Base-by-base conservation (phyloP, 2,113 vertebrate genomes). In the Dendropsophus ebraccatus region DNA sequence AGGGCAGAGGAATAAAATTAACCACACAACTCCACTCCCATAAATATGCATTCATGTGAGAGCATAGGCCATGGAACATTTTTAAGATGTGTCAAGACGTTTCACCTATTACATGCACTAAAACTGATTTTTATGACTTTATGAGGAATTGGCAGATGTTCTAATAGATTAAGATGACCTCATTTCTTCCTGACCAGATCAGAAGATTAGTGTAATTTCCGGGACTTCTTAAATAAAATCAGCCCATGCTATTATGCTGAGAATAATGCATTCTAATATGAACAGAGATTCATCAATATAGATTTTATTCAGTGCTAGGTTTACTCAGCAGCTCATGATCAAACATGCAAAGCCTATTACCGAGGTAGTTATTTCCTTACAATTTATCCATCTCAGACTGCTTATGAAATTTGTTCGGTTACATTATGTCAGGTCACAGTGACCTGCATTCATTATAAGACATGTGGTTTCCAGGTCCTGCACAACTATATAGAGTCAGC, bases 181-280 rank as follows among this genome's bases (percentile, higher is more conserved):
- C 19, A 86, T 89, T 89, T 90, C 58, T 86, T 88, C 87, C 80
- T 88, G 2, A 74, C 4, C 49, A 69, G 14, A 87, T 86, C 60
- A 87, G 37, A 77, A 89, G 58, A 87, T 87, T 88, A 89, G 56
- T 88, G 56, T 58, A 88, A 80, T 81, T 81, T 87, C 56, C 3
- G 45, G 3, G 9, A 84, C 89, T 89, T 77, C 83, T 87, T 52
- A 86, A 80, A 86, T 82, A 83, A 89, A 88, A 88, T 60, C 83
- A 70, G 62, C 54, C 49, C 52, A 88, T 77, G 62, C 5, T 75
- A 81, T 75, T 89, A 88, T 86, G 69, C 12, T 60, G 17, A 32
- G 67, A 87, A 88, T n/a, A 17, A 35, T 85, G 60, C 87, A 86
- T 87, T 52, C 82, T 21, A 47, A 87, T 79, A 35, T 77, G 75